phyloP scores from a whole-genome alignment of 2,797 vertebrate species.

The Parauchenoglanis ngamensis region DNA sequence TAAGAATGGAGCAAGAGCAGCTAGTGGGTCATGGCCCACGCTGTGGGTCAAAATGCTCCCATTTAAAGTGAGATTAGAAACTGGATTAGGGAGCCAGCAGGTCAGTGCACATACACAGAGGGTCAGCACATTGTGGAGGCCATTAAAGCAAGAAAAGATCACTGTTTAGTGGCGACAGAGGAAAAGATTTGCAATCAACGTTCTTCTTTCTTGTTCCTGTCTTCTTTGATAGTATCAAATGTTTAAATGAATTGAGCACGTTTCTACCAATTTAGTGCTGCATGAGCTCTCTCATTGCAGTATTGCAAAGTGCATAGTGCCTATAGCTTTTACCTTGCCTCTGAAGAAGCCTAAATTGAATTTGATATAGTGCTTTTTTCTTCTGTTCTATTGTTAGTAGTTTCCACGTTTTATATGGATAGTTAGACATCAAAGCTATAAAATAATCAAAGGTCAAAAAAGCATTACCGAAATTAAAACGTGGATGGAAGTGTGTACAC shows the following conservation, averaged over 20 bases:
- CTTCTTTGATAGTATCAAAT: conserved; percentile 9
- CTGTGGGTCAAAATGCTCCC: conserved; percentile 51
- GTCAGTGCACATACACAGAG: conserved; percentile 47
- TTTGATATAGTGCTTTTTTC: not conserved
- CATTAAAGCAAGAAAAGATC: conserved; percentile 37
- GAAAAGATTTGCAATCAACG: not conserved
- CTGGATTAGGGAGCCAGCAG: conserved; percentile 47
- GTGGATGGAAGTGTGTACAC: not conserved
- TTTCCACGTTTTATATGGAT: conserved; percentile 1
- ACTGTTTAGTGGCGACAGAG: conserved; percentile 16
- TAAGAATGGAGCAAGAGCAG: conserved; percentile 37
- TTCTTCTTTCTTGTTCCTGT: conserved; percentile 12
- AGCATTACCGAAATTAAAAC: not conserved
- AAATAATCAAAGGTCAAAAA: not conserved
- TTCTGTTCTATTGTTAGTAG: not conserved
- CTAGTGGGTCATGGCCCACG: conserved; percentile 42
- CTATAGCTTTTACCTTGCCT: not conserved
- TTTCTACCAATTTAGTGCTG: not conserved
- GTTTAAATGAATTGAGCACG: not conserved
- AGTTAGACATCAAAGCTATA: not conserved
- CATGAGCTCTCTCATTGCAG: not conserved
- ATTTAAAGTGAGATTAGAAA: conserved; percentile 56
- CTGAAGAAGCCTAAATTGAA: not conserved
- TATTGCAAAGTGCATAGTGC: not conserved
- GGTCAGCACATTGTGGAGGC: conserved; percentile 37